phyloP scores from a whole-genome alignment of 2,888 invertebrate genomes.

The Pollenia labialis region DNA sequence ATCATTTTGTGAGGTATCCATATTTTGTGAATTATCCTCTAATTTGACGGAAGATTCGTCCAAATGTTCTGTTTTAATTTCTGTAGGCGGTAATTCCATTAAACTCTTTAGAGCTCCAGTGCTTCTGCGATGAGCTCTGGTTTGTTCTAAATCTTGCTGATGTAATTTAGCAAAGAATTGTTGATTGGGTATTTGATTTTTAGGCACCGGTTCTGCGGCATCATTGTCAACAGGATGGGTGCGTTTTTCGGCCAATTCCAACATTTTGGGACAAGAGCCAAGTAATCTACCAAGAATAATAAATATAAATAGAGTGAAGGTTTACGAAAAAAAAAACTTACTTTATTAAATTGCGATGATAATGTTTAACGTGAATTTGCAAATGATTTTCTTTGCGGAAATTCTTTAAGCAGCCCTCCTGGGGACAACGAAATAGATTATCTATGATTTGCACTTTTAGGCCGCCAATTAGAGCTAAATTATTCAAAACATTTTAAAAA shows the following conservation, averaged over 20 bases:
- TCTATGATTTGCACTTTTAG: slow-evolving; percentile 89
- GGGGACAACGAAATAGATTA: slow-evolving; percentile 89
- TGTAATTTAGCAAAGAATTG: slow-evolving; percentile 84
- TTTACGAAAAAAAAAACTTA: slow-evolving; percentile 76
- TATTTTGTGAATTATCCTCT: slow-evolving; percentile 41
- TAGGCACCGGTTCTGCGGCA: slow-evolving; percentile 83
- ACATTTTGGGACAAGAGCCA: slow-evolving; percentile 93
- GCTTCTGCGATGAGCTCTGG: slow-evolving; percentile 78
- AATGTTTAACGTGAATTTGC: slow-evolving; percentile 97
- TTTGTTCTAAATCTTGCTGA: slow-evolving; percentile 82
- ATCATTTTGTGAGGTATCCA: slow-evolving; percentile 60
- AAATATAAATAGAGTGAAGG: slow-evolving; percentile 3
- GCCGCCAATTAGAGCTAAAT: slow-evolving; percentile 85
- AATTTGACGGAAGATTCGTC: slow-evolving; percentile 48
- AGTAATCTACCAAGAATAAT: slow-evolving; percentile 82
- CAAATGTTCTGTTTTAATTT: slow-evolving; percentile 57
- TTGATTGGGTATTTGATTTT: slow-evolving; percentile 84
- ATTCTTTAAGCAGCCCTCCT: slow-evolving; percentile 93
- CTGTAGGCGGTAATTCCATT: neutral
- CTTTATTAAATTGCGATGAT: slow-evolving; percentile 92
- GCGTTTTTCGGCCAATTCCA: slow-evolving; percentile 93
- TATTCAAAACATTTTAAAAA: slow-evolving; percentile 22
- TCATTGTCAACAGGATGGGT: slow-evolving; percentile 86
- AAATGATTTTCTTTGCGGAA: slow-evolving; percentile 95
- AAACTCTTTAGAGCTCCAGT: slow-evolving; percentile 37